Conservation (phyloP, 2,888 invertebrate genomes). For the Dasysyrphus tricinctus region DNA sequence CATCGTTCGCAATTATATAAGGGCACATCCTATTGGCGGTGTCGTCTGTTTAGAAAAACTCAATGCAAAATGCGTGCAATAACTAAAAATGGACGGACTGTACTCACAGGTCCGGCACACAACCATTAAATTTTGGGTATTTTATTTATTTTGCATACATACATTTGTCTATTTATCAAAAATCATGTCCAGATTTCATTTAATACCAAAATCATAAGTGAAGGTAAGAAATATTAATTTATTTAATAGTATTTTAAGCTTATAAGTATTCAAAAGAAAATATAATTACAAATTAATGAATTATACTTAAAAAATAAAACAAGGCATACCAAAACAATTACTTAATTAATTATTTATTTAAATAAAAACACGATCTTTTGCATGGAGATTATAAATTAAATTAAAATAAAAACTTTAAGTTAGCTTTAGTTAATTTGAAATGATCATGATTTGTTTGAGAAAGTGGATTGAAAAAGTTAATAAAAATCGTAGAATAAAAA, state of each 20-base stretch:
- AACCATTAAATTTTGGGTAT: slow-evolving; percentile 54
- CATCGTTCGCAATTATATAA: slow-evolving; percentile 72
- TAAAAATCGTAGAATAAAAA: background rate
- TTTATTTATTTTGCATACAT: slow-evolving; percentile 3
- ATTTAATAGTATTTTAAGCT: slow-evolving; percentile 10
- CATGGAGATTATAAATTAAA: background rate
- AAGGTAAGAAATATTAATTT: slow-evolving; percentile 20
- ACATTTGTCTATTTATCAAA: background rate
- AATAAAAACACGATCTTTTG: background rate
- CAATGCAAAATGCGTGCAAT: slow-evolving; percentile 73
- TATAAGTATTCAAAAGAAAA: slow-evolving; percentile 3
- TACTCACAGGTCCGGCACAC: slow-evolving; percentile 62
- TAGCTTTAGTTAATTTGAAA: background rate
- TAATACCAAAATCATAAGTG: background rate
- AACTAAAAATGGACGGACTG: slow-evolving; percentile 65
- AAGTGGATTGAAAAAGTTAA: background rate
- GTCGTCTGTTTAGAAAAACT: slow-evolving; percentile 64
- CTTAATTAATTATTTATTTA: background rate
- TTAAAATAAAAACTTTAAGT: background rate
- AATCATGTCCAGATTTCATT: slow-evolving; percentile 4
- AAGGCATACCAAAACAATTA: slow-evolving; percentile 14
- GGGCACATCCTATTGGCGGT: slow-evolving; percentile 69
- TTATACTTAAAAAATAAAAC: slow-evolving; percentile 9
- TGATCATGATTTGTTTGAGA: background rate
- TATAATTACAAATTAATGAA: background rate